These are phyloP conservation scores for Parauchenoglanis punctatus DNA, from an alignment of 2,797 vertebrate genomes.

Conservation along the genomic window DNA sequence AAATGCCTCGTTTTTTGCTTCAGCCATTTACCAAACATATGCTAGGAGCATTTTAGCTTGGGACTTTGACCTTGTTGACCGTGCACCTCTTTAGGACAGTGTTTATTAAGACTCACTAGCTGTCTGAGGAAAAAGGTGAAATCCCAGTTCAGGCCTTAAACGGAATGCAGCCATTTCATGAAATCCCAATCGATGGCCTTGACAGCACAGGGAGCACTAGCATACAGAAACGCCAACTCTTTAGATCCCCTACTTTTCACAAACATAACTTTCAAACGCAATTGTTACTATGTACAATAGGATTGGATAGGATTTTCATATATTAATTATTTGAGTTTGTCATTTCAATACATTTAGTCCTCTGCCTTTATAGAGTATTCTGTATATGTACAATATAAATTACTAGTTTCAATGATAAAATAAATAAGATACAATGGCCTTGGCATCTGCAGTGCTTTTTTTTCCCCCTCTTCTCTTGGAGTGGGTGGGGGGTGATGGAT, in stretches of 20 bases:
- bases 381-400: conserved; percentile 83
- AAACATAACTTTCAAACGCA: conserved; percentile 74
- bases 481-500: background rate
- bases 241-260: conserved; percentile 65
- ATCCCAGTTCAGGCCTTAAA: conserved; percentile 38
- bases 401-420: conserved; percentile 75
- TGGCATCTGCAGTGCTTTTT: conserved; percentile 69
- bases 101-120: background rate
- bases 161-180: conserved; percentile 22
- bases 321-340: conserved; percentile 68
- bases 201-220: conserved; percentile 53
- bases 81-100: background rate
- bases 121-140: conserved; percentile 46
- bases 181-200: background rate
- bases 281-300: conserved; percentile 74
- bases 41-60: conserved; percentile 17
- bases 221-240: conserved; percentile 67
- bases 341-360: conserved; percentile 60
- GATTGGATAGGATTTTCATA: conserved; percentile 72
- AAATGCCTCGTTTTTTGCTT: background rate
- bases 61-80: background rate
- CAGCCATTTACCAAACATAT: background rate
- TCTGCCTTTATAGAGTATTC: conserved; percentile 74
- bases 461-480: background rate
- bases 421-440: conserved; percentile 76